Evolutionary conservation across 2,888 invertebrate species (phyloP), one percentile per base, ranked within the genome.

Genomic region (Osmoderma eremita): DNA sequence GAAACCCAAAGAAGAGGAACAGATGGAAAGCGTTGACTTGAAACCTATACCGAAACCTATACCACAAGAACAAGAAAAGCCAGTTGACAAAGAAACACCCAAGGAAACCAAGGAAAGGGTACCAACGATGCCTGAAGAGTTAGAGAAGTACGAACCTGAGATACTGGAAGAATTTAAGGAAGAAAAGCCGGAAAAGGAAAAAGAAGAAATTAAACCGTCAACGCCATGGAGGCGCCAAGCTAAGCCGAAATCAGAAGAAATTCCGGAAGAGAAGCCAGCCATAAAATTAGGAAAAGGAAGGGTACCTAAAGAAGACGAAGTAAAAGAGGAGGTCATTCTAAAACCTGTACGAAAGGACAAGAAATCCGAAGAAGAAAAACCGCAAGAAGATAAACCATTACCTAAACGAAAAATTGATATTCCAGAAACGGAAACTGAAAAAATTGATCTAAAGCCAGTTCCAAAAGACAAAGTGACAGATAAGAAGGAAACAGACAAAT

Each of bases 391-490:
- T 1, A 71, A 70, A 67, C 77, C 78, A 64, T 76, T 77, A 65
- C 74, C 75, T 63, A 76, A 78, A 42, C 77, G 77, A 64, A 79
- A 81, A 73, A 78, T 81, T 66, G 75, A 79, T 66, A 78, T 79
- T 54, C 75, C 75, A 65, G 81, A 84, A 72, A 82, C 84, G 71
- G 78, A 83, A 0, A 73, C 75, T 6, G 73, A 84, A 0, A 85
- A 85, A 72, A 73, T 76, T 69, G 75, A 38, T 75, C 72, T 76
- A 65, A 73, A 72, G 36, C 68, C 58, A 10, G 24, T 45, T 71
- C 77, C 74, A 53, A 74, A 76, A 36, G 73, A 76, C 4, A 41
- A 49, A 41, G 36, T 49, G 12, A 30, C 30, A 39, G 38, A 49
- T 8, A 30, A 15, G 13, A 22, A n/a, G 45, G 42, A 42, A 45